Evolutionary conservation across 2,888 invertebrate species (phyloP), one percentile per base, ranked within the genome.

Genomic region (Drosophila limbata): DNA sequence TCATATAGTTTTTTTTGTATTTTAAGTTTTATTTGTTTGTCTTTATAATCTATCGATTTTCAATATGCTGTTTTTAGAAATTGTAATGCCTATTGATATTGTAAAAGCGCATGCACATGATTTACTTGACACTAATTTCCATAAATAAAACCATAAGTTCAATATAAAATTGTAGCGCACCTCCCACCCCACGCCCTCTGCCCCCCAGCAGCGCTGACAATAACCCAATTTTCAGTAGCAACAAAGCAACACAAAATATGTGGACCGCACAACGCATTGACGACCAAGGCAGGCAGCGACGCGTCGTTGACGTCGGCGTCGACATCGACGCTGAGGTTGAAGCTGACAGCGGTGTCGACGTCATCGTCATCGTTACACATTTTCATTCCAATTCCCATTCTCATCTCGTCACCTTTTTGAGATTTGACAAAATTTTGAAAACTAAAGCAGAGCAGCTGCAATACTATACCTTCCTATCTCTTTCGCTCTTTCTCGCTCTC

Each of bases 111-210:
- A 82, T 84, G 67, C 84, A 88, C 89, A 85, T 70, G 86, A 88
- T 88, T 88, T 81, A 89, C 84, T 88, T 89, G 90, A 88, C 88
- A 89, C 86, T 88, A 89, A 88, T 88, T 88, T 89, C 81, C 86
- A 86, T 82, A 88, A 83, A 84, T 78, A 83, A 81, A 79, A 84
- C 74, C 79, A 86, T 74, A 57, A 76, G 55, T 75, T 87, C 75
- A 84, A 84, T 82, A 86, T 25, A 76, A 70, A 77, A 62, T 65
- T 48, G 59, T 40, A 59, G 47, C 53, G 31, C 35, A 21, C 13
- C 13, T n/a, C 37, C 11, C 5, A 4, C 33, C 15, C 19, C 13
- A 3, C 40, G 6, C 15, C 8, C 10, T 10, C 37, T 28, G 28
- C 56, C 52, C 44, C 64, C 59, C 81, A 47, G 57, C 53, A 62